Evolutionary conservation across 1,140 invertebrate species (phyloP), one percentile per base, ranked within the genome.

Genomic region (Pogonus chalceus): DNA sequence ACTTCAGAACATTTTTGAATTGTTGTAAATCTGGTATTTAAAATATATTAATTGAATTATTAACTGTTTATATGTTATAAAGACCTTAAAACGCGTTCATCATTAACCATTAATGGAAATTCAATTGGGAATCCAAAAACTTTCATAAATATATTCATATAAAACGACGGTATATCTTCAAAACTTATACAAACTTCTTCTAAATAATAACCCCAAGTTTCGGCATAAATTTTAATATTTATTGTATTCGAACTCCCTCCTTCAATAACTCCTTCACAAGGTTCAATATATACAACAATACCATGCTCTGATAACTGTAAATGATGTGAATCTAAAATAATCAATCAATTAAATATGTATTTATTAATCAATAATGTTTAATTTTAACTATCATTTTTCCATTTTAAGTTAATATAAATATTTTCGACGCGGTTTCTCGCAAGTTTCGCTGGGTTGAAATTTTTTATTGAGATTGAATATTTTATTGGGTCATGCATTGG

Each of bases 181-280:
- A 73, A 62, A 23, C 67, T 63, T 20, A 74, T 61, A 1, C 62
- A 55, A n/a, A 74, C 58, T 62, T 72, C 61, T 46, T 74, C 71
- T 0, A 59, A 50, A 55, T 74, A 74, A 37, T 62, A 59, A 3
- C 72, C 72, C 67, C 66, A 74, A 9, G 70, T 71, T 35, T 68
- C 69, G 3, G 67, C 65, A 23, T 65, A 71, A 7, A 70, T 65
- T 53, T 62, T 67, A 46, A 73, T 49, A 24, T 69, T 58, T n/a
- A 71, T 53, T 18, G 57, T 43, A 12, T 62, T 47, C 0, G 53
- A 54, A 35, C 12, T 23, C 14, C 12, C 12, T 23, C 12, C 4
- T 4, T 51, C 1, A 10, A 37, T 14, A 14, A 12, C 1, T 3
- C 20, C 35, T 21, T 20, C 24, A 39, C 4, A 14, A 18, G 35